Conservation (phyloP, 2,797 vertebrate species). For the Alcedo quadribrachys region DNA sequence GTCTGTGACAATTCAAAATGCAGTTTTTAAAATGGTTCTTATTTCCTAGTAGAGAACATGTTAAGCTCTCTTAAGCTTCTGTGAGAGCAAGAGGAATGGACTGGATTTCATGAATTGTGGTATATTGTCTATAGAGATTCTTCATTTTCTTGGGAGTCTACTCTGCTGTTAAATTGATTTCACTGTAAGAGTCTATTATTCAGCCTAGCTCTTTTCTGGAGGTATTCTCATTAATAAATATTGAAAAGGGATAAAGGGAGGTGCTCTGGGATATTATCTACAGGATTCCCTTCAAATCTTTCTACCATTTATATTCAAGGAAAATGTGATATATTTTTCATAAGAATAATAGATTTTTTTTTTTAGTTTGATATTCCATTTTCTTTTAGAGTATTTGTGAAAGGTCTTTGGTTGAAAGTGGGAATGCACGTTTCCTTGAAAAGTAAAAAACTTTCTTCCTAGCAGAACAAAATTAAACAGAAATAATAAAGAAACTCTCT, state of each 20-base stretch:
- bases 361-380: background rate
- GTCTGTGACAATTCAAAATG: background rate
- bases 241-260: background rate
- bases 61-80: background rate
- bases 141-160: background rate
- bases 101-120: background rate
- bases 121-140: background rate
- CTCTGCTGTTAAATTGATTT: background rate
- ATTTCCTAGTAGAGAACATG: background rate
- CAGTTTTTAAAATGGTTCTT: rapidly evolving
- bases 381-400: background rate
- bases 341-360: background rate
- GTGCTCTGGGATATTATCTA: background rate
- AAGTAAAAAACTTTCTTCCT: background rate
- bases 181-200: background rate
- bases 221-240: background rate
- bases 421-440: background rate
- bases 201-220: background rate
- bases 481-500: background rate
- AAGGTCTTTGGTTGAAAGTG: background rate
- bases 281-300: background rate
- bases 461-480: background rate
- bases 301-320: background rate
- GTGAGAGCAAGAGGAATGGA: background rate
- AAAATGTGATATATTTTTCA: background rate